A percentile compares a stretch with the other conserved stretches of the same genome.
Conservation (phyloP, 2,113 vertebrate genomes). For the Lophius piscatorius region DNA sequence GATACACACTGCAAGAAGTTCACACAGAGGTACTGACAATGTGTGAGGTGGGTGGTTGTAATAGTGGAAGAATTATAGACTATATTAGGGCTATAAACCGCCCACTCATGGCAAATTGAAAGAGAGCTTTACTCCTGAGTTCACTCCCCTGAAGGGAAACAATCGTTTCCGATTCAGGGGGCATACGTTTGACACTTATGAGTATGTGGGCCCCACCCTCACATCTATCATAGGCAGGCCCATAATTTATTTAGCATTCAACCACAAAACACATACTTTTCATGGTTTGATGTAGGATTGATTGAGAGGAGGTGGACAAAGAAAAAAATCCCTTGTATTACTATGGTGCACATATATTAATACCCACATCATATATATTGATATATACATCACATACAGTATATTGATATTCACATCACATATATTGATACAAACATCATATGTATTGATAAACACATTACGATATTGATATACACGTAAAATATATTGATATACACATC, state of each 20-base stretch:
- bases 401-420: too few relatives aligned
- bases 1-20: slow-evolving; percentile 39
- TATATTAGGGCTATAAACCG: slow-evolving; percentile 72
- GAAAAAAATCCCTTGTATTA: too few relatives aligned
- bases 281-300: too few relatives aligned
- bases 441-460: too few relatives aligned
- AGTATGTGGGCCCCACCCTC: slow-evolving; percentile 55
- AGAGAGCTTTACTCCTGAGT: slow-evolving; percentile 56
- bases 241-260: slow-evolving; percentile 66
- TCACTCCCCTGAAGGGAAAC: slow-evolving; percentile 64
- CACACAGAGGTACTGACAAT: slow-evolving; percentile 41
- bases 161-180: too few relatives aligned
- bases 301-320: neutral
- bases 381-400: too few relatives aligned
- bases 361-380: too few relatives aligned
- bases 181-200: slow-evolving; percentile 56
- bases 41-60: slow-evolving; percentile 64
- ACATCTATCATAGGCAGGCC: slow-evolving; percentile 54
- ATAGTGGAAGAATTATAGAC: slow-evolving; percentile 65
- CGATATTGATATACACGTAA: too few relatives aligned
- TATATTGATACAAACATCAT: too few relatives aligned
- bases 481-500: too few relatives aligned
- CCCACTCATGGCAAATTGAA: slow-evolving; percentile 72
- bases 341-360: too few relatives aligned
- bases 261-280: too few relatives aligned